These are phyloP conservation scores for Glossosoma conforme DNA, from an alignment of 1,140 invertebrate genomes.

Conservation along the genomic window DNA sequence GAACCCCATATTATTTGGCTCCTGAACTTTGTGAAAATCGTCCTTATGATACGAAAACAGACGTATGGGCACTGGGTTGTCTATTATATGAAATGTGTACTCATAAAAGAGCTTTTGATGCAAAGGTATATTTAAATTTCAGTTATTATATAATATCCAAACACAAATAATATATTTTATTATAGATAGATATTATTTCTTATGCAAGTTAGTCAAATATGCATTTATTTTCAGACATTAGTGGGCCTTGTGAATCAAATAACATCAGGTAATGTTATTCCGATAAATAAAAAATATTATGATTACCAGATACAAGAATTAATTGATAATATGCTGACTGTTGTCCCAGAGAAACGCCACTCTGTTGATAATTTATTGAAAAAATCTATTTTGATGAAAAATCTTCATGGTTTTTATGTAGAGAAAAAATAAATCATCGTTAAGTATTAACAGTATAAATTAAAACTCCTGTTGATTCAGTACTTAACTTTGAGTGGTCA, in stretches of 20 bases:
- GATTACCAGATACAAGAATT: conserved; percentile 48
- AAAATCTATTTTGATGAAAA: conserved; percentile 32
- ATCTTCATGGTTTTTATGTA: neutral
- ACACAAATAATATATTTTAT: too few species aligned
- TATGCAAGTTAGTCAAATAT: neutral
- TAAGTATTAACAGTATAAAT: too few species aligned
- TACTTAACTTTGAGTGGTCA: too few species aligned
- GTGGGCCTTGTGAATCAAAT: conserved; percentile 51
- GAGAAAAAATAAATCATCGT: neutral
- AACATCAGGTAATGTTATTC: conserved; percentile 45
- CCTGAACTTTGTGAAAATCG: conserved; percentile 77
- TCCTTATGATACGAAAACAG: conserved; percentile 69
- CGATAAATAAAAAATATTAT: conserved; percentile 46
- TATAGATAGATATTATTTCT: neutral
- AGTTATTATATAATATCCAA: conserved; percentile 8
- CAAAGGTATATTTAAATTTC: conserved; percentile 43
- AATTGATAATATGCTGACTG: conserved; percentile 48
- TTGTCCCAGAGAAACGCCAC: conserved; percentile 48
- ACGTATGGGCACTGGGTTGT: conserved; percentile 84
- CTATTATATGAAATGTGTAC: conserved; percentile 71
- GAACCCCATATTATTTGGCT: conserved; percentile 81
- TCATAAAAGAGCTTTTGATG: conserved; percentile 52
- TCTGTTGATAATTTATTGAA: conserved; percentile 43
- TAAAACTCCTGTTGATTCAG: too few species aligned
- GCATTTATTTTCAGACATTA: conserved; percentile 39